phyloP scores from a whole-genome alignment of 2,888 invertebrate species.

The Caenorhabditis zanzibari region DNA sequence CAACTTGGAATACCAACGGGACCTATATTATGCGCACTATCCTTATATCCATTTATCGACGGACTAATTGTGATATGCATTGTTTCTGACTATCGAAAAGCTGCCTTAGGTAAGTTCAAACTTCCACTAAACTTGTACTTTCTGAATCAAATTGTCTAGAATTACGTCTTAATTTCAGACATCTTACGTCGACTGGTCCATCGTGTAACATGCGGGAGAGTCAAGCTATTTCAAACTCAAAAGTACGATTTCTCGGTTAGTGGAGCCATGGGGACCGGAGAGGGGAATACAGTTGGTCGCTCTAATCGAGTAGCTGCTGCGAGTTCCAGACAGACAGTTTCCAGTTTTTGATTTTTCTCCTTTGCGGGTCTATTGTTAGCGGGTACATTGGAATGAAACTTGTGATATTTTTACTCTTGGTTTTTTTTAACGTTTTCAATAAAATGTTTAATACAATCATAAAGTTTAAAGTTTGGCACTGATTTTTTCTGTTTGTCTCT shows the following conservation, averaged over 20 bases:
- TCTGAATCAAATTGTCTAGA: background rate
- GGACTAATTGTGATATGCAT: slow-evolving; percentile 55
- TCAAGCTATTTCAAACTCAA: slow-evolving; percentile 11
- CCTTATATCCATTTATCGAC: slow-evolving; percentile 56
- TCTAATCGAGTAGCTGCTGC: slow-evolving; percentile 19
- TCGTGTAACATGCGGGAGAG: slow-evolving; percentile 20
- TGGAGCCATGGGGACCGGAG: background rate
- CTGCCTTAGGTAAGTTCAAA: slow-evolving; percentile 30
- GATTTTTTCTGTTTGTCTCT: background rate
- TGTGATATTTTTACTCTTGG: background rate
- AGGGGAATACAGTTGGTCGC: slow-evolving; percentile 13
- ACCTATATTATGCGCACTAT: slow-evolving; percentile 40
- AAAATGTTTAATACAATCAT: background rate
- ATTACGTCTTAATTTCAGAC: slow-evolving; percentile 20
- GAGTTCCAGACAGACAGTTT: slow-evolving; percentile 1
- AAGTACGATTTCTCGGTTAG: slow-evolving; percentile 45
- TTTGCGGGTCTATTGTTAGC: background rate
- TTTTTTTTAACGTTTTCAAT: background rate
- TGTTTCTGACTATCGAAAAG: slow-evolving; percentile 58
- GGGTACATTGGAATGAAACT: background rate
- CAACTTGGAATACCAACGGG: slow-evolving; percentile 51
- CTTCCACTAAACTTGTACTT: background rate
- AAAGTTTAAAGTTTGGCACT: slow-evolving; percentile 8
- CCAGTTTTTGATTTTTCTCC: slow-evolving; percentile 20
- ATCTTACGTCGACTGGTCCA: slow-evolving; percentile 18